Base-by-base conservation (phyloP, 2,113 vertebrate genomes). In the Mustela lutreola region DNA sequence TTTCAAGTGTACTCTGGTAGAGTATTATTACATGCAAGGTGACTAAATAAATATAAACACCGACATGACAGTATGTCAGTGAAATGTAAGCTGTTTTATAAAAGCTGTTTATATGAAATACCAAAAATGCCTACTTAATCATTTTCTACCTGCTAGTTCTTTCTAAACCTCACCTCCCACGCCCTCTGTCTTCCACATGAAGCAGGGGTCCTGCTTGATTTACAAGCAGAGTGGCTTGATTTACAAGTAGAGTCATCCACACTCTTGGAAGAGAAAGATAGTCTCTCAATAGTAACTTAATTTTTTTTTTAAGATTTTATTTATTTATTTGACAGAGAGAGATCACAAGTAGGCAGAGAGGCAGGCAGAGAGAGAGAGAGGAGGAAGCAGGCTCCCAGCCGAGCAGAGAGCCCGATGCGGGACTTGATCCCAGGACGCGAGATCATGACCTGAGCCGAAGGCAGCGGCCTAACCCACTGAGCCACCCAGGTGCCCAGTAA, bases 61-160 rank as follows among this genome's bases (percentile, higher is more conserved):
- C 39, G n/a, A 58, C n/a, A n/a, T 75, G 73, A 90, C 95, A 91
- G 39, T 33, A 31, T 1, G 9, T 81, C 58, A 45, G 85, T 60
- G 50, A 89, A 93, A 95, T 60, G 33, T 75, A 94, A 95, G 50
- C 33, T 63, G 26, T 36, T 94, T 97, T 92, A 86, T 31, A 70
- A 63, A 89, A 94, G 45, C 36, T 95, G 42, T 6, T 18, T 56
- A 56, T 16, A 53, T 53, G 50, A 53, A 53, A 14, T 53, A 53
- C 14, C 15, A 53, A 89, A 93, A 82, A 91, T 62, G 65, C 39
- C 65, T 53, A 1, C 0, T 53, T 81, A 71, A 71, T 81, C 12
- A 8, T 86, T 82, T 78, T 78, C 31, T 22, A 75, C 36, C 28
- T 73, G 48, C 28, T 63, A 28, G 15, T 92, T 93, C 45, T 91